Conservation (phyloP, 1,140 invertebrate species). For the Amyelois transitella region DNA sequence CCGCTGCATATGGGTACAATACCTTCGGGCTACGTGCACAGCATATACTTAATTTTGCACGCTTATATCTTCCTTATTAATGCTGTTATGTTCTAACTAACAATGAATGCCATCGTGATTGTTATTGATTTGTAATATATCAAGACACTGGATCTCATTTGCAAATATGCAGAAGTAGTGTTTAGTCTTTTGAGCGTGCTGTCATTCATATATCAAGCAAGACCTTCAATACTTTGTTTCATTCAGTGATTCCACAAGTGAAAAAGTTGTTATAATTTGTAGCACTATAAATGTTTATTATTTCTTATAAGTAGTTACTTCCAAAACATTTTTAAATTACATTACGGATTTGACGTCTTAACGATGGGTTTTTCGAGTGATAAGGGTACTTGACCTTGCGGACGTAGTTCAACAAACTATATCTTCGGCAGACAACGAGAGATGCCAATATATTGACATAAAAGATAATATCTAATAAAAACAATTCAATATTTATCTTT, state of each 20-base stretch:
- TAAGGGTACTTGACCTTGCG: not conserved
- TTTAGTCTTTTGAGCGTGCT: too few relatives aligned
- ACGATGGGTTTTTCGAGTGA: too few relatives aligned
- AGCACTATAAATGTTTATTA: too few relatives aligned
- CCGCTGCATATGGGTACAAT: constrained; percentile 10
- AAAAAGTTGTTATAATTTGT: too few relatives aligned
- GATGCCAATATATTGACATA: not conserved
- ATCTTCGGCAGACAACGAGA: too few relatives aligned
- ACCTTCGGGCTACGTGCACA: constrained; percentile 7
- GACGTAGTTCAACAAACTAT: not conserved
- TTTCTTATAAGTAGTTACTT: too few relatives aligned
- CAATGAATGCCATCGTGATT: not conserved
- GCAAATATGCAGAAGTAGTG: too few relatives aligned
- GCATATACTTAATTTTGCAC: constrained; percentile 8
- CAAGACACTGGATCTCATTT: not conserved
- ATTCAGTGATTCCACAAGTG: too few relatives aligned
- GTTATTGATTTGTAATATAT: not conserved
- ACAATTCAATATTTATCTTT: not conserved
- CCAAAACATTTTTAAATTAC: too few relatives aligned
- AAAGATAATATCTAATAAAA: not conserved
- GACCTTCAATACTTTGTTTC: too few relatives aligned
- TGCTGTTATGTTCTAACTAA: not conserved
- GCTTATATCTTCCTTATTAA: not conserved
- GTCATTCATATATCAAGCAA: too few relatives aligned
- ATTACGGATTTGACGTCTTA: too few relatives aligned